A percentile compares a stretch with the other conserved stretches of the same genome.
These are phyloP conservation scores for Volucella inflata DNA, from an alignment of 2,888 invertebrate genomes.

Conservation along the genomic window DNA sequence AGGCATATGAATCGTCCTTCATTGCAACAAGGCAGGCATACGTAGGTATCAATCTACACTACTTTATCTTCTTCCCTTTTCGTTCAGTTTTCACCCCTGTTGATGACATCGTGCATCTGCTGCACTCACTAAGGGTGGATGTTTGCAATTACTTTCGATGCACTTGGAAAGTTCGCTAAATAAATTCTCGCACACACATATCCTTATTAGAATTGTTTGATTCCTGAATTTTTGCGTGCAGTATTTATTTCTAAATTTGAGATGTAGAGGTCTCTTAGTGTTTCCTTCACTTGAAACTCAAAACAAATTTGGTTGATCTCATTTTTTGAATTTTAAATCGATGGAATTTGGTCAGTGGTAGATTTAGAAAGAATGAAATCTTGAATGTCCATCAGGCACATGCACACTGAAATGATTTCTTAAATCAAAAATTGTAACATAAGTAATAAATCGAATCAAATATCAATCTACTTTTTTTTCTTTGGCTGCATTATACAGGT, in stretches of 20 bases:
- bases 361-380: too few species aligned
- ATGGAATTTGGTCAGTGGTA: too few species aligned
- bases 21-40: conserved; percentile 15
- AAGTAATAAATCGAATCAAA: too few species aligned
- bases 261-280: conserved; percentile 23
- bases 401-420: too few species aligned
- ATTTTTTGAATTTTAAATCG: not conserved
- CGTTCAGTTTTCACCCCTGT: conserved; percentile 24
- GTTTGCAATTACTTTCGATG: conserved; percentile 13
- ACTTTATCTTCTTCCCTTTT: conserved; percentile 40
- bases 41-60: conserved; percentile 21
- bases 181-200: conserved; percentile 11
- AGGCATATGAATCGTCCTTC: not conserved
- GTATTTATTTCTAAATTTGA: not conserved
- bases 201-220: conserved; percentile 24
- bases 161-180: conserved; percentile 33
- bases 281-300: not conserved
- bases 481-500: too few species aligned
- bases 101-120: not conserved
- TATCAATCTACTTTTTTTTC: too few species aligned
- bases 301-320: not conserved
- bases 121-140: not conserved
- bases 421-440: too few species aligned
- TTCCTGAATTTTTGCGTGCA: conserved; percentile 25
- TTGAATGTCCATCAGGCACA: too few species aligned